phyloP scores from a whole-genome alignment of 2,888 invertebrate species.

The Papilio gigon region DNA sequence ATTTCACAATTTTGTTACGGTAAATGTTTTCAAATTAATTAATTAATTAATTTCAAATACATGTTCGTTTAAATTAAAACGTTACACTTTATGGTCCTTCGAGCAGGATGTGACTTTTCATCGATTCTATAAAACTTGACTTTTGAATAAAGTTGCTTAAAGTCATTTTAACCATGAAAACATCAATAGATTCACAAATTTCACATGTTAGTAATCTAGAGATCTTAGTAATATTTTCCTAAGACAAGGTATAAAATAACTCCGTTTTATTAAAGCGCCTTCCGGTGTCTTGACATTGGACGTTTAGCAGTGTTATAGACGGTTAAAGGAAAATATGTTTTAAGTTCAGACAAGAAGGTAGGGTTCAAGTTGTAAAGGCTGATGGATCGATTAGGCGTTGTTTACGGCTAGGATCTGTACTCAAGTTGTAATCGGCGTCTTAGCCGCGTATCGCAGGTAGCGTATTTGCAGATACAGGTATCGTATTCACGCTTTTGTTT shows the following conservation, averaged over 20 bases:
- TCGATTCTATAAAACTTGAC: not conserved
- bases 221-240: slow-evolving; percentile 59
- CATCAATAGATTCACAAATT: slow-evolving; percentile 3
- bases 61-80: not conserved
- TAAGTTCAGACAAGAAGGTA: slow-evolving; percentile 48
- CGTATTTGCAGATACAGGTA: slow-evolving; percentile 34
- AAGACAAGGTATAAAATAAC: slow-evolving; percentile 67
- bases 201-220: slow-evolving; percentile 52
- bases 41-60: not conserved
- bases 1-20: not conserved
- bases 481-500: slow-evolving; percentile 29
- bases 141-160: not conserved
- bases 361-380: slow-evolving; percentile 45
- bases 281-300: slow-evolving; percentile 62
- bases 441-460: slow-evolving; percentile 41
- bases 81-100: slow-evolving; percentile 3
- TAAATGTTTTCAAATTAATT: not conserved
- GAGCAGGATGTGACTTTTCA: not conserved
- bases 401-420: slow-evolving; percentile 69
- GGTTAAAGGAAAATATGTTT: slow-evolving; percentile 47
- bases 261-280: slow-evolving; percentile 60
- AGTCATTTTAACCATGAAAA: not conserved
- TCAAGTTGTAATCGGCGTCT: slow-evolving; percentile 62
- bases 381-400: slow-evolving; percentile 64
- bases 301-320: slow-evolving; percentile 46